Evolutionary conservation across 2,113 vertebrate species (phyloP).

Genomic region (Bungarus multicinctus): DNA sequence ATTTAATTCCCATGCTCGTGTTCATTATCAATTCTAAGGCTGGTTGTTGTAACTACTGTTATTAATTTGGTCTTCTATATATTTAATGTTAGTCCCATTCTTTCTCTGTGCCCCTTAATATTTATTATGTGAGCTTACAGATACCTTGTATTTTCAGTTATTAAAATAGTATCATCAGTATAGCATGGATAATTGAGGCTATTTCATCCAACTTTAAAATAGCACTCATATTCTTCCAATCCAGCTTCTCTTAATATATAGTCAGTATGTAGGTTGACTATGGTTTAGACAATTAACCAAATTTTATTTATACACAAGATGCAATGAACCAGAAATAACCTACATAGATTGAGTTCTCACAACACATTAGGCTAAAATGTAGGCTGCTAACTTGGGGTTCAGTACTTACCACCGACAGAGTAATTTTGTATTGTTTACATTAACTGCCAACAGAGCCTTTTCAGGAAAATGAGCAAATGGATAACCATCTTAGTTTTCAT

Average conservation of each 20-base stretch:
- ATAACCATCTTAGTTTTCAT: not conserved
- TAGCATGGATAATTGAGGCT: not conserved
- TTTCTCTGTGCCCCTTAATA: not conserved
- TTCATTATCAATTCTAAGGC: not conserved
- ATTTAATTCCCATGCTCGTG: not conserved
- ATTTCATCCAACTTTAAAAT: not conserved
- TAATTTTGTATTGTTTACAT: not conserved
- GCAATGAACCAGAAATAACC: not conserved
- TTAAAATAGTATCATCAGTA: not conserved
- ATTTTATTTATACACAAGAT: not conserved
- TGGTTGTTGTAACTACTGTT: not conserved
- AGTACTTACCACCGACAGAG: not conserved
- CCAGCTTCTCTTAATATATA: not conserved
- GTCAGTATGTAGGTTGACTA: not conserved
- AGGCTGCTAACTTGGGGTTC: not conserved
- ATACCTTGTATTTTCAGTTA: not conserved
- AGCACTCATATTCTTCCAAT: not conserved
- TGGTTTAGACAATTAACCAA: not conserved
- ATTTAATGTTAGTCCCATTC: not conserved
- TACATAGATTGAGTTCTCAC: not conserved
- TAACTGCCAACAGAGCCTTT: slow-evolving; percentile 3
- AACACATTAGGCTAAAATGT: not conserved
- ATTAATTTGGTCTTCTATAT: not conserved
- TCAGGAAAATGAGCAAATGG: not conserved
- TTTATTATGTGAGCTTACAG: not conserved